Evolutionary conservation across 2,888 invertebrate genomes (phyloP).

Genomic region (Acleris laterana): DNA sequence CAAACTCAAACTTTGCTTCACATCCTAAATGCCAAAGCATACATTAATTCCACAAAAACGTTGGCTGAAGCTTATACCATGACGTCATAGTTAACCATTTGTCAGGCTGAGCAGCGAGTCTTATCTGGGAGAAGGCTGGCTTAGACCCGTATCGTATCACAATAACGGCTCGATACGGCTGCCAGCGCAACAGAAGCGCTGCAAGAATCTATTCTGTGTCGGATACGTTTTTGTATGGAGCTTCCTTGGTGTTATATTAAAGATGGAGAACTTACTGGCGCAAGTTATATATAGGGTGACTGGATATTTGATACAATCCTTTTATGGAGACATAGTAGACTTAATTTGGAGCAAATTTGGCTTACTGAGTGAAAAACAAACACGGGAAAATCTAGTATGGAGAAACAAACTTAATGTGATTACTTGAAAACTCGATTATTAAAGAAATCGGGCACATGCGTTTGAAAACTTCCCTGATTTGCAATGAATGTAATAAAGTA

Average conservation of each 20-base stretch:
- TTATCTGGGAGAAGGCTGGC: slow-evolving; percentile 70
- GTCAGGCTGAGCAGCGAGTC: slow-evolving; percentile 73
- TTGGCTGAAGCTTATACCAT: slow-evolving; percentile 42
- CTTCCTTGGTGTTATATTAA: not conserved
- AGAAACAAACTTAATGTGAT: too few species aligned
- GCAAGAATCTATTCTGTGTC: slow-evolving; percentile 42
- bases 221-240: slow-evolving; percentile 11
- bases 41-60: slow-evolving; percentile 19
- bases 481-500: too few species aligned
- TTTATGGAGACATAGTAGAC: too few species aligned
- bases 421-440: too few species aligned
- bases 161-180: slow-evolving; percentile 65
- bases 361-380: too few species aligned
- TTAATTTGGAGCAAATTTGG: too few species aligned
- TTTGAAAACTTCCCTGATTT: too few species aligned
- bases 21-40: slow-evolving; percentile 5
- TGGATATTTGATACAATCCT: too few species aligned
- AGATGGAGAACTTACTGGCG: not conserved
- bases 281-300: not conserved
- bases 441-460: too few species aligned
- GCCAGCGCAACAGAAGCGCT: slow-evolving; percentile 44
- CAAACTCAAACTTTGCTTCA: not conserved
- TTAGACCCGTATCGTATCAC: slow-evolving; percentile 63
- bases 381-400: too few species aligned
- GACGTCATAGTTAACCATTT: slow-evolving; percentile 72